Percentiles rank a stretch among this genome's conserved stretches.
Conservation (phyloP, 1,140 invertebrate genomes). For the Diorhabda sublineata region DNA sequence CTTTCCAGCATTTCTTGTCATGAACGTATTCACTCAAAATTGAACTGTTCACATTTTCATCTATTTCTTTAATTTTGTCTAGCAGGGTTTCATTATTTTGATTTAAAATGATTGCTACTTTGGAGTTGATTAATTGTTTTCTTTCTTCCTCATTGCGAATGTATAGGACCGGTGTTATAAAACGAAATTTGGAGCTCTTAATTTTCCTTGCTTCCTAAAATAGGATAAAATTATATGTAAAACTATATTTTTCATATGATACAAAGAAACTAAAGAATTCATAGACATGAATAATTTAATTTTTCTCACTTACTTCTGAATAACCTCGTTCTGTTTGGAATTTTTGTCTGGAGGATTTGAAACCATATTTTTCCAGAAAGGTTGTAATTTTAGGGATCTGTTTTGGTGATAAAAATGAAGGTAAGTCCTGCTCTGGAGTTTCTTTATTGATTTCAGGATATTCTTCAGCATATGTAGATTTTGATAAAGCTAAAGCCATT, state of each 20-base stretch:
- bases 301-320: conserved; percentile 17
- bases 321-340: conserved; percentile 35
- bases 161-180: conserved; percentile 36
- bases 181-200: conserved; percentile 39
- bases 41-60: neutral
- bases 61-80: neutral
- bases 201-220: conserved; percentile 24
- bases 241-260: too few relatives aligned
- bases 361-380: conserved; percentile 40
- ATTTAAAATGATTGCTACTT: conserved; percentile 36
- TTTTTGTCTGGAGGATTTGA: conserved; percentile 38
- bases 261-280: too few relatives aligned
- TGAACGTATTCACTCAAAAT: conserved; percentile 14
- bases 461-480: conserved; percentile 45
- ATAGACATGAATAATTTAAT: too few relatives aligned
- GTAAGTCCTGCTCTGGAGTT: conserved; percentile 16
- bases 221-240: conserved; percentile 2
- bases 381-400: conserved; percentile 31
- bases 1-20: conserved; percentile 7
- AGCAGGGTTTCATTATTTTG: conserved; percentile 21
- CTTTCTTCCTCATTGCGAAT: conserved; percentile 36
- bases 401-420: conserved; percentile 22
- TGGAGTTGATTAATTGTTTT: conserved; percentile 32
- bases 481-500: conserved; percentile 54
- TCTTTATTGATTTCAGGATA: conserved; percentile 25